These are phyloP conservation scores for Poeciliopsis paucimaculata DNA, from an alignment of 2,797 vertebrate species.

Conservation along the genomic window DNA sequence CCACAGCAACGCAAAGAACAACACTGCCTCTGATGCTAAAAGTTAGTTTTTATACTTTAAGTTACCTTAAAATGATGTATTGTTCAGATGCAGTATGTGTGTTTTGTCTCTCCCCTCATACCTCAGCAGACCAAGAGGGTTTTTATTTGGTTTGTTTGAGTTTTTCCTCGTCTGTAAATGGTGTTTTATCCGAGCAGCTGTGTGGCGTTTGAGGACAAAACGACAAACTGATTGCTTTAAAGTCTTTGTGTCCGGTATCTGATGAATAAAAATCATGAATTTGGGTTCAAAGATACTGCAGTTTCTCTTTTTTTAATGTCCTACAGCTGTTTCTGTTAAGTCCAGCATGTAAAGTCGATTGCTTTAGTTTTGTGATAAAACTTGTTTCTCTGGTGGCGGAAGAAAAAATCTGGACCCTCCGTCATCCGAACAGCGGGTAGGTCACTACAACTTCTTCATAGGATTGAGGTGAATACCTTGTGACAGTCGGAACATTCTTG, in stretches of 20 bases:
- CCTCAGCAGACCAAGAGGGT: conserved; percentile 55
- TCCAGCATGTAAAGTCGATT: conserved; percentile 14
- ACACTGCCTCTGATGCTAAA: conserved; percentile 2
- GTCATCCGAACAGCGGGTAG: neutral
- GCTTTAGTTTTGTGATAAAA: neutral
- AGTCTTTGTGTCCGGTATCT: conserved; percentile 41
- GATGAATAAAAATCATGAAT: conserved; percentile 29
- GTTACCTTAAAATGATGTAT: neutral
- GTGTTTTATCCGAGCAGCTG: neutral
- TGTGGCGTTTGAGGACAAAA: conserved; percentile 4
- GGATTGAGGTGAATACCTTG: too few relatives aligned
- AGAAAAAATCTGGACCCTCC: neutral
- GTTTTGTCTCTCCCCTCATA: conserved; percentile 27
- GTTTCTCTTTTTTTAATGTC: conserved; percentile 66
- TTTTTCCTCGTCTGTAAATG: conserved; percentile 5
- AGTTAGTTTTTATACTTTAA: neutral
- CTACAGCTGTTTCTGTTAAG: conserved; percentile 43
- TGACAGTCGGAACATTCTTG: too few relatives aligned
- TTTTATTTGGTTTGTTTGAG: conserved; percentile 14
- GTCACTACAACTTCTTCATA: too few relatives aligned
- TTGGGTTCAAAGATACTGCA: conserved; percentile 41
- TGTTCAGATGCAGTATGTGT: neutral
- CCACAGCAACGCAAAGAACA: neutral
- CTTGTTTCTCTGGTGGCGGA: neutral
- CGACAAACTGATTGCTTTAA: conserved; percentile 44